A percentile compares a stretch with the other conserved stretches of the same genome.
Conservation (phyloP, 2,113 vertebrate genomes). For the Anoplopoma fimbria region DNA sequence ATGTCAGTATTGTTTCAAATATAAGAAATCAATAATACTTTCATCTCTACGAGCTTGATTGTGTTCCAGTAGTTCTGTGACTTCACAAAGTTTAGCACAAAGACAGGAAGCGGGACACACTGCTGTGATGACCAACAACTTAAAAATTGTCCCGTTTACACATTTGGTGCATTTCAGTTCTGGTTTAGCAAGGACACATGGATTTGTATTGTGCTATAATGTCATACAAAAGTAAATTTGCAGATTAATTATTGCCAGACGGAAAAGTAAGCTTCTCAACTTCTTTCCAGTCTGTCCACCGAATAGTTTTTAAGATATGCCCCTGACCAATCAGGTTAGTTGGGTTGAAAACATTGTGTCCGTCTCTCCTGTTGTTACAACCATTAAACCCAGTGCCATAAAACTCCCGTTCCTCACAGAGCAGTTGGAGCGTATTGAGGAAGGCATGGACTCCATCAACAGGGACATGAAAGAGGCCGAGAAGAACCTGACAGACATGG, state of each 20-base stretch:
- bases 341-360: not conserved
- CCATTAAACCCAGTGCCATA: not conserved
- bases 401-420: conserved; percentile 59
- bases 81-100: not conserved
- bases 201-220: not conserved
- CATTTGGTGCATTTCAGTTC: not conserved
- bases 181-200: not conserved
- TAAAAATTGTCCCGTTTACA: not conserved
- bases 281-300: not conserved
- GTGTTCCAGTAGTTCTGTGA: not conserved
- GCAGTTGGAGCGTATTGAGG: conserved; percentile 73
- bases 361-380: not conserved
- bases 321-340: not conserved
- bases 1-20: not conserved
- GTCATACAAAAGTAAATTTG: not conserved
- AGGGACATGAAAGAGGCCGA: conserved; percentile 75
- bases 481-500: conserved; percentile 78
- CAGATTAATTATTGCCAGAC: not conserved
- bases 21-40: not conserved
- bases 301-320: not conserved
- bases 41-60: not conserved
- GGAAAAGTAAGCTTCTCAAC: not conserved
- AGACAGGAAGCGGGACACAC: not conserved
- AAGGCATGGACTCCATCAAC: conserved; percentile 75
- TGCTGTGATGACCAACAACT: not conserved